A percentile compares a stretch with the other conserved stretches of the same genome.
Evolutionary conservation across 2,113 vertebrate species (phyloP).

Genomic region (Actenoides hombroni): DNA sequence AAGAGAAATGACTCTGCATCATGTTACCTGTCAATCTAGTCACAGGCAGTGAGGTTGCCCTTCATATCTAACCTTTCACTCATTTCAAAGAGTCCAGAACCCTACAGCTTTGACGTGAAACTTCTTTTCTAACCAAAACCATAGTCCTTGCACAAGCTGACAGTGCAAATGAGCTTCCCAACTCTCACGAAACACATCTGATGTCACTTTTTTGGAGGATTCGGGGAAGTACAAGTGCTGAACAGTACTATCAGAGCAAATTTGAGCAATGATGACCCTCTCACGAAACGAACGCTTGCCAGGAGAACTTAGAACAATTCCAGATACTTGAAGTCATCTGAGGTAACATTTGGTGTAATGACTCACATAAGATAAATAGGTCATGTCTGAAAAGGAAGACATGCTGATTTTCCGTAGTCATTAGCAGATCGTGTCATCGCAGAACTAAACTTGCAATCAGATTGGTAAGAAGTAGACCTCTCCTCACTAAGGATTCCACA

Average conservation of each 20-base stretch:
- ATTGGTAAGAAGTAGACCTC: neutral
- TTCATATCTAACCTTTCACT: neutral
- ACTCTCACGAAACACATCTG: neutral
- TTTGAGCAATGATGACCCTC: neutral
- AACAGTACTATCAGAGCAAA: neutral
- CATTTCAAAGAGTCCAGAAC: neutral
- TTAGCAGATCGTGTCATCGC: neutral
- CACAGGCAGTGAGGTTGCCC: neutral
- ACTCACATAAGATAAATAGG: neutral
- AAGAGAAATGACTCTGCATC: neutral
- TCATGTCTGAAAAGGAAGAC: neutral
- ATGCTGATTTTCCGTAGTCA: neutral
- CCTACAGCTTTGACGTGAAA: neutral
- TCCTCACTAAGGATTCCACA: neutral
- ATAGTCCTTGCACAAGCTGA: neutral
- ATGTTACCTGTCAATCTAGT: neutral
- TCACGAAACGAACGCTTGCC: neutral
- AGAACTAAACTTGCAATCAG: neutral
- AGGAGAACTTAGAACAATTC: neutral
- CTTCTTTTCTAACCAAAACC: neutral
- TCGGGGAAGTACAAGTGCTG: neutral
- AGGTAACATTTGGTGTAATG: neutral
- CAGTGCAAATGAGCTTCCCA: neutral
- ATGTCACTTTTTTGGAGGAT: neutral
- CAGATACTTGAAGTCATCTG: conserved; percentile 20